Evolutionary conservation across 2,888 invertebrate species (phyloP), one percentile per base, ranked within the genome.

Genomic region (Protophormia terraenovae): DNA sequence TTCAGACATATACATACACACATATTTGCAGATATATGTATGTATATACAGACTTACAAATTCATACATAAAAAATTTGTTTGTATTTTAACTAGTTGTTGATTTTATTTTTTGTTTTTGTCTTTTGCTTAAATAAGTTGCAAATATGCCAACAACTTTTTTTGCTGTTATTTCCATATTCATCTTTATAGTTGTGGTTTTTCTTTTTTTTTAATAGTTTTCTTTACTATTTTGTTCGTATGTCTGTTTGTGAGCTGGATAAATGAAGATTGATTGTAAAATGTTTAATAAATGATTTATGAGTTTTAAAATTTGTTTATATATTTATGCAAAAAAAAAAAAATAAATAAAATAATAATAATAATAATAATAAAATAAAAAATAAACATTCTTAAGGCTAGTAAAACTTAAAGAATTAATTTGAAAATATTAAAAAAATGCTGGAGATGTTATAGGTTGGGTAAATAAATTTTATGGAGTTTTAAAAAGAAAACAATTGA

Each of bases 141-240:
- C 79, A 80, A 72, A 72, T 80, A 79, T 72, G 71, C 72, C 64
- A 80, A 72, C 79, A 79, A 71, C 45, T 45, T 79, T 41, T 69
- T 32, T 24, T 38, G 24, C n/a, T 47, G 22, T 53, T 53, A 7
- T n/a, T 66, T 55, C 29, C 29, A 53, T 76, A 41, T 62, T 24
- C 47, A 73, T 73, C 27, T 29, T 29, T 64, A 47, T 35, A 29
- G 16, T 47, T 69, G 69, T 50, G 69, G 38, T 35, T 60, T 78
- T 78, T 69, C 62, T 78, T 60, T 78, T 78, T 69, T 50, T 78
- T 14, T 19, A 66, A 41, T 29, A 38, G 53, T 69, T 76, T 41
- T 41, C 19, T n/a, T 8, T 1, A 22, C 12, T 38, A 14, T 24
- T 27, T 7, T 32, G 14, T 50, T 6, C 19, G 45, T 27, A 10